Conservation (phyloP, 2,113 vertebrate genomes). For the Arvicanthis niloticus region DNA sequence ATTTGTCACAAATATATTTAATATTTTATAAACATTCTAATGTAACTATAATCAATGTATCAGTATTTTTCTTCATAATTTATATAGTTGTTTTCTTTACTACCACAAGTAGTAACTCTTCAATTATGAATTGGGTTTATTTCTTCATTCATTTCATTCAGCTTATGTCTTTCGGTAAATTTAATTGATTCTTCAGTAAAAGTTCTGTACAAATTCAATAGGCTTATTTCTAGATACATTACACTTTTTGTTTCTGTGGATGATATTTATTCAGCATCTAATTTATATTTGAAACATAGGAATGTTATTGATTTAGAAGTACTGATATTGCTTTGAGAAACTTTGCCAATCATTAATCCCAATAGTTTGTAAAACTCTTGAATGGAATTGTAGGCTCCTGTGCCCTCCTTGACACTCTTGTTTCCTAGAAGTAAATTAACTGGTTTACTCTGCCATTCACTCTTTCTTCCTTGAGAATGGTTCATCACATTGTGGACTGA, state of each 20-base stretch:
- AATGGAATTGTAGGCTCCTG: neutral
- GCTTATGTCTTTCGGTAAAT: neutral
- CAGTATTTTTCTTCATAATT: neutral
- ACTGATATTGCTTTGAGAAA: neutral
- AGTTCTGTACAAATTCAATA: neutral
- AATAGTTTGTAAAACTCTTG: conserved; percentile 15
- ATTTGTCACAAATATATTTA: neutral
- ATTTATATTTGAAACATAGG: neutral
- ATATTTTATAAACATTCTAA: neutral
- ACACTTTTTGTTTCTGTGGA: neutral
- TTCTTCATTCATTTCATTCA: neutral
- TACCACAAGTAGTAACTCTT: neutral
- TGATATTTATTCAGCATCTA: conserved; percentile 20
- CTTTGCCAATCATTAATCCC: neutral
- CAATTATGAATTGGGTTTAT: neutral
- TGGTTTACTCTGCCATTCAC: neutral
- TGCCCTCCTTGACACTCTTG: neutral
- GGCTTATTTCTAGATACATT: conserved; percentile 10
- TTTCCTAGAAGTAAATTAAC: neutral
- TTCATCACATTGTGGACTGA: neutral
- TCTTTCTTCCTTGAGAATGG: neutral
- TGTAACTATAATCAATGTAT: neutral
- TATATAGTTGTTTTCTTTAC: neutral
- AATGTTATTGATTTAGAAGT: neutral
- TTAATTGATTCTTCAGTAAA: conserved; percentile 28